These are phyloP conservation scores for Characodon lateralis DNA, from an alignment of 2,797 vertebrate species.

Conservation along the genomic window DNA sequence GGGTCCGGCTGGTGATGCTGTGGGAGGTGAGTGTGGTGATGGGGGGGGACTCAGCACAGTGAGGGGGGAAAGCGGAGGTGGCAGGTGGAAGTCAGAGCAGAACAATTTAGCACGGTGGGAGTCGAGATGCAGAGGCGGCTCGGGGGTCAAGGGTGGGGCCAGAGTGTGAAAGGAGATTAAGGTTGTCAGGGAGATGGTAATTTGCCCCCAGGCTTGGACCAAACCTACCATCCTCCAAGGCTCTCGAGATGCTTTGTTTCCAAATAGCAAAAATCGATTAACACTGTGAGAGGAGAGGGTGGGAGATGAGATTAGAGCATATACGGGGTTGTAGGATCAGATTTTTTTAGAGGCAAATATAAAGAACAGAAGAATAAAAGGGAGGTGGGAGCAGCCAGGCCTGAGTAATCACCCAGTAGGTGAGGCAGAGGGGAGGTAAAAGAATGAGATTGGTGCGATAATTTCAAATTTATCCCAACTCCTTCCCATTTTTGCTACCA, in stretches of 20 bases:
- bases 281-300: constrained; percentile 20
- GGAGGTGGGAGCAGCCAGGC: constrained; percentile 49
- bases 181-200: constrained; percentile 64
- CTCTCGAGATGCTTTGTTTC: constrained; percentile 25
- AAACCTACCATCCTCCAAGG: constrained; percentile 43
- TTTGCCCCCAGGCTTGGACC: constrained; percentile 56
- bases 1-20: constrained; percentile 51
- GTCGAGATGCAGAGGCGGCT: constrained; percentile 45
- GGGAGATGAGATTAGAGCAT: constrained; percentile 6
- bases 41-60: constrained; percentile 38
- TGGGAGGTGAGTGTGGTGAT: constrained; percentile 15
- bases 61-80: constrained; percentile 36
- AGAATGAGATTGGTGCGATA: constrained; percentile 59
- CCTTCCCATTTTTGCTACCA: constrained; percentile 26
- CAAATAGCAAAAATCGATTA: constrained; percentile 17
- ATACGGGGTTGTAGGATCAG: constrained; percentile 9
- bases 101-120: constrained; percentile 71
- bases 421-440: constrained; percentile 48
- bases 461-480: constrained; percentile 56
- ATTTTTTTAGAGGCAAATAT: constrained; percentile 20
- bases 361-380: constrained; percentile 3
- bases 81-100: constrained; percentile 76
- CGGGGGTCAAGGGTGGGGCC: constrained; percentile 43
- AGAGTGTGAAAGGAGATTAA: constrained; percentile 38
- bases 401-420: constrained; percentile 40